These are phyloP conservation scores for Bryconaethiops microstoma DNA, from an alignment of 2,797 vertebrate species.

Conservation along the genomic window DNA sequence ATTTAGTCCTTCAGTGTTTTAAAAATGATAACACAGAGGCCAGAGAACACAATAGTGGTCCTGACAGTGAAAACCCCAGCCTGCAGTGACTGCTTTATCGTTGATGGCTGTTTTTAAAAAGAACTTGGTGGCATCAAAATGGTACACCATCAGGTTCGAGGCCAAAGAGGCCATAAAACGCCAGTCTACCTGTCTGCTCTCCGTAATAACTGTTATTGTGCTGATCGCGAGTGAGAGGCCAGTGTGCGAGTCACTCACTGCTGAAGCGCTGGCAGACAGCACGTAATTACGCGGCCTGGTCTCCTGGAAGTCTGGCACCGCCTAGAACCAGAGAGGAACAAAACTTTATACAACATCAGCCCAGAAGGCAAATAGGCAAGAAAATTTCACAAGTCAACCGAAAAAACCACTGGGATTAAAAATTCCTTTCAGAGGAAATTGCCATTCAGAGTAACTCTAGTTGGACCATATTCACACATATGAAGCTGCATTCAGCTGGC, in stretches of 20 bases:
- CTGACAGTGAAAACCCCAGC: not conserved
- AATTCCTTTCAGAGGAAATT: not conserved
- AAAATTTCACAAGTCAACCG: not conserved
- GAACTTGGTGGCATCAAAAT: not conserved
- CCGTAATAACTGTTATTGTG: constrained; percentile 6
- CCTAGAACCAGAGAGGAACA: constrained; percentile 74
- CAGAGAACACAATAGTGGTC: too few species aligned
- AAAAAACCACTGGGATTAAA: not conserved
- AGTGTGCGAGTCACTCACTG: constrained; percentile 79
- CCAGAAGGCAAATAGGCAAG: constrained; percentile 16
- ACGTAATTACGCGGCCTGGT: constrained; percentile 97
- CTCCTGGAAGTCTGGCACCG: constrained; percentile 95
- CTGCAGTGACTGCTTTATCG: not conserved
- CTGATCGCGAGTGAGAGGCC: not conserved
- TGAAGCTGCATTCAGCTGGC: not conserved
- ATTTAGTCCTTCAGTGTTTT: too few species aligned
- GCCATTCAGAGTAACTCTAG: not conserved
- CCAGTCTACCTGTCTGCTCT: not conserved
- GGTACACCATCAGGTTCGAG: too few species aligned
- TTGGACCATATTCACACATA: too few species aligned
- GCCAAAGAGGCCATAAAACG: not conserved
- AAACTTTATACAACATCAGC: constrained; percentile 62
- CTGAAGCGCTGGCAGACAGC: constrained; percentile 94
- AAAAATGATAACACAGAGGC: too few species aligned
- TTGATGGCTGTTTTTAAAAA: not conserved